Percentiles rank a stretch among this genome's conserved stretches.
Evolutionary conservation across 2,113 vertebrate genomes (phyloP).

Genomic region (Odontesthes bonariensis): DNA sequence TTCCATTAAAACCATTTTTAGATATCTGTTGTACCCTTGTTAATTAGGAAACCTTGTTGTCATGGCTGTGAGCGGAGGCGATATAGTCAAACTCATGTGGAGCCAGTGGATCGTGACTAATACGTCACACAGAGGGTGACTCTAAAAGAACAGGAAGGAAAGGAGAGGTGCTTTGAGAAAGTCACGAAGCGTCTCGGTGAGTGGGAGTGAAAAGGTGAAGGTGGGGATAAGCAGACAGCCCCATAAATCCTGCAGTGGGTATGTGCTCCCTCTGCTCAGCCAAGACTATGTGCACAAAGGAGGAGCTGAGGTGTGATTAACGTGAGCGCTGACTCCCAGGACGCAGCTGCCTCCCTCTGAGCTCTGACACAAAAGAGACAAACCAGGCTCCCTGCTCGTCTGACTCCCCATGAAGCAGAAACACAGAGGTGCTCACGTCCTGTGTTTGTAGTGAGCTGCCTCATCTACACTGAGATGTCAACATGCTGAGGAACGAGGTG

Average conservation of each 20-base stretch:
- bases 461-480: constrained; percentile 12
- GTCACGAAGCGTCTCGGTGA: constrained; percentile 33
- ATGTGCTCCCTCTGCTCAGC: constrained; percentile 54
- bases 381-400: constrained; percentile 33
- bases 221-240: constrained; percentile 32
- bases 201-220: constrained; percentile 7
- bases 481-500: neutral
- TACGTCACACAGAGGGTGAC: constrained; percentile 2
- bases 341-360: constrained; percentile 63
- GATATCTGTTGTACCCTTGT: constrained; percentile 29
- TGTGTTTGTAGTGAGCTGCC: neutral
- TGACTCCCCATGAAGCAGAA: constrained; percentile 48
- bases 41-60: constrained; percentile 29
- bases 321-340: constrained; percentile 29
- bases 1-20: neutral
- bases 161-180: constrained; percentile 27
- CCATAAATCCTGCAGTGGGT: constrained; percentile 41
- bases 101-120: constrained; percentile 36
- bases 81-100: constrained; percentile 34
- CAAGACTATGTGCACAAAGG: constrained; percentile 60
- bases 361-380: constrained; percentile 40
- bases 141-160: constrained; percentile 34
- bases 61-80: constrained; percentile 41
- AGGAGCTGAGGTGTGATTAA: constrained; percentile 72
- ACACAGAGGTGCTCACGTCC: constrained; percentile 19